Conservation (phyloP, 2,797 vertebrate genomes). For the Gymnothorax javanicus region DNA sequence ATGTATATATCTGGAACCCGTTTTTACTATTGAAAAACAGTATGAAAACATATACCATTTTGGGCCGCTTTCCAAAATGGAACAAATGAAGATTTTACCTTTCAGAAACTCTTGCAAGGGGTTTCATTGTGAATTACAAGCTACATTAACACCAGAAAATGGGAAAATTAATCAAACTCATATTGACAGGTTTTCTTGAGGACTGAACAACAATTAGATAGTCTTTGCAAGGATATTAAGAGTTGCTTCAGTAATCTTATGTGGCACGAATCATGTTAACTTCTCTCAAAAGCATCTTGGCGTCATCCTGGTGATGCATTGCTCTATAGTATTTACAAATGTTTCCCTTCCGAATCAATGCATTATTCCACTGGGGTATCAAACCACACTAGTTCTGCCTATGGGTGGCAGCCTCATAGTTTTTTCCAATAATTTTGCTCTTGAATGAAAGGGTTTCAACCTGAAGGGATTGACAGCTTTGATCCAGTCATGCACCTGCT, state of each 20-base stretch:
- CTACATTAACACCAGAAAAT: neutral
- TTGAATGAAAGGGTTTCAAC: neutral
- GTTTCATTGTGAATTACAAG: neutral
- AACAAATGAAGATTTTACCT: neutral
- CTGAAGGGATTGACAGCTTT: neutral
- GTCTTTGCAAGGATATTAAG: neutral
- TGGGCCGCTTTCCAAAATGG: neutral
- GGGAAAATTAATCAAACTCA: neutral
- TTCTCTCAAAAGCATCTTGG: neutral
- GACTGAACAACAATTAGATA: neutral
- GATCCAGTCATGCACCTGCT: neutral
- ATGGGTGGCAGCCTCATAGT: neutral
- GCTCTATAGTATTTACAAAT: neutral
- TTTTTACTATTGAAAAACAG: slow-evolving; percentile 20
- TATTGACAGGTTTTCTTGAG: neutral
- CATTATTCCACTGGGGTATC: neutral
- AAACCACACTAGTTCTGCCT: neutral
- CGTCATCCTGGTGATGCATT: neutral
- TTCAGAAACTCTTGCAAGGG: neutral
- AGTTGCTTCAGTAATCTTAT: neutral
- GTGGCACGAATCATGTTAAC: neutral
- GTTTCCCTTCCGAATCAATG: neutral
- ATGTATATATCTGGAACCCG: slow-evolving; percentile 6
- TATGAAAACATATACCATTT: slow-evolving; percentile 15
- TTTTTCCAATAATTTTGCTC: neutral